phyloP scores from a whole-genome alignment of 2,113 vertebrate species.

The Phylloscopus trochiloides region DNA sequence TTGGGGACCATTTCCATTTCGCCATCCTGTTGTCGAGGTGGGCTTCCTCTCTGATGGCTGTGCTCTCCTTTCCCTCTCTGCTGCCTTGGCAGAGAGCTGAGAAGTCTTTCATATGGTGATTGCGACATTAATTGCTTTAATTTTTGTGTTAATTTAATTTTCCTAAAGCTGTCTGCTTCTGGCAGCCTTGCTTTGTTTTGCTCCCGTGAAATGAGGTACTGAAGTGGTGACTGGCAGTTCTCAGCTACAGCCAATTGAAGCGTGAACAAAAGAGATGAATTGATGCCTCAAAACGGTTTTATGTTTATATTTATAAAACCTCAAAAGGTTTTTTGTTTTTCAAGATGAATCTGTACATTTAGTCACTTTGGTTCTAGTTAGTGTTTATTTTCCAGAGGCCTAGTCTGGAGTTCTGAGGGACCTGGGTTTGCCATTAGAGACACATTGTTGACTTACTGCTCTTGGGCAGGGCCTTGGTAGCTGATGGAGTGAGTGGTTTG shows the following conservation, averaged over 20 bases:
- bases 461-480: not conserved
- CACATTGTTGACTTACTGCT: not conserved
- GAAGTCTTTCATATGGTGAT: constrained; percentile 35
- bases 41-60: not conserved
- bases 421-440: not conserved
- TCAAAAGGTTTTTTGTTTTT: not conserved
- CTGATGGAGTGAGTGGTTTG: not conserved
- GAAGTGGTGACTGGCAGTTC: not conserved
- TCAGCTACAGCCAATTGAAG: not conserved
- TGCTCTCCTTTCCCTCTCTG: not conserved
- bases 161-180: not conserved
- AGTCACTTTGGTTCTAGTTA: not conserved
- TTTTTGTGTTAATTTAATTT: constrained; percentile 47
- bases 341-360: not conserved
- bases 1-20: constrained; percentile 33
- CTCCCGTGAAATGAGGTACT: accelerated
- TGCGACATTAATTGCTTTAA: not conserved
- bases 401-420: not conserved
- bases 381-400: not conserved
- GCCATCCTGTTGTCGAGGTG: not conserved
- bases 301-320: too few relatives aligned
- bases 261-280: not conserved
- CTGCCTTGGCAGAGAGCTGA: not conserved
- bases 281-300: not conserved
- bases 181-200: not conserved